phyloP scores from a whole-genome alignment of 2,113 vertebrate species.

The Gallinago undulata region DNA sequence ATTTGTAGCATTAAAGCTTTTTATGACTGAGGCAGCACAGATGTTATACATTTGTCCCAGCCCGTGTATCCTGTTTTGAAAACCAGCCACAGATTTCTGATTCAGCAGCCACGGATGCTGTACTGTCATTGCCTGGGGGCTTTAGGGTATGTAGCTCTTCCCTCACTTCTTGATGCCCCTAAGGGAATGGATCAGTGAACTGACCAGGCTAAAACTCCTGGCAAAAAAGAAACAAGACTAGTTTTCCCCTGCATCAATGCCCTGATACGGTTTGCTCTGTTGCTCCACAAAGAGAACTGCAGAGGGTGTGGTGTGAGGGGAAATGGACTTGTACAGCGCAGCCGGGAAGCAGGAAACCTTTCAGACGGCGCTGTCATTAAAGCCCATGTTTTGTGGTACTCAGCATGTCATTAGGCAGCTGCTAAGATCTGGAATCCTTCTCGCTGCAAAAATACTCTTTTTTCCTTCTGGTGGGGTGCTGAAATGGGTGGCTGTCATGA shows the following conservation, averaged over 20 bases:
- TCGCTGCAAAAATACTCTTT: not conserved
- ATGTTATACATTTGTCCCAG: slow-evolving; percentile 19
- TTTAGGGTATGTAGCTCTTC: not conserved
- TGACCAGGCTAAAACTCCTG: not conserved
- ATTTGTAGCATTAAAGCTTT: not conserved
- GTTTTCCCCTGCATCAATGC: not conserved
- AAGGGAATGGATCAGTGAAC: not conserved
- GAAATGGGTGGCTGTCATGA: not conserved
- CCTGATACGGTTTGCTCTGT: rapidly evolving
- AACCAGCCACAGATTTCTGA: not conserved
- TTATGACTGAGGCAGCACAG: not conserved
- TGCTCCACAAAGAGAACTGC: not conserved
- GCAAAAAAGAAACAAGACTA: not conserved
- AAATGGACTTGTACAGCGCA: not conserved
- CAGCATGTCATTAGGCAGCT: not conserved
- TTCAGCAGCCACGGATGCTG: not conserved
- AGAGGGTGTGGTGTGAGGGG: not conserved
- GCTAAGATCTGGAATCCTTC: not conserved
- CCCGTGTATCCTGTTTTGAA: slow-evolving; percentile 31
- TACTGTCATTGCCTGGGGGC: not conserved
- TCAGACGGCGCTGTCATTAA: not conserved
- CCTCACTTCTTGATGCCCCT: not conserved
- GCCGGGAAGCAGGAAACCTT: not conserved
- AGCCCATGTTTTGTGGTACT: not conserved
- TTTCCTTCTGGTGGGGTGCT: not conserved